Base-by-base conservation (phyloP, 2,113 vertebrate species). In the Chiloscyllium plagiosum region DNA sequence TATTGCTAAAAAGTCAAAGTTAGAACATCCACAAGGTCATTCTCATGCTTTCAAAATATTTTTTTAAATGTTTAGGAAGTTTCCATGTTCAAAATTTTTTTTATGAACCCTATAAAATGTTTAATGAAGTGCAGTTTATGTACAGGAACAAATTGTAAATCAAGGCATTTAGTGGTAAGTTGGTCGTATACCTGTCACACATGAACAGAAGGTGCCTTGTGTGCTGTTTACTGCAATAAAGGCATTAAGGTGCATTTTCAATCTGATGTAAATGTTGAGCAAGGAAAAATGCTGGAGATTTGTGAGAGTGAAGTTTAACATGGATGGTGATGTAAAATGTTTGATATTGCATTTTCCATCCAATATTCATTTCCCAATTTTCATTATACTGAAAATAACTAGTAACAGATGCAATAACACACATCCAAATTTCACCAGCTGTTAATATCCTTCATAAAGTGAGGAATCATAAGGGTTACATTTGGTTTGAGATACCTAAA, bases 161-260 rank as follows among this genome's bases (percentile, higher is more conserved):
- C 68, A 95, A 95, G 37, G 12, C 94, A 70, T 94, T 94, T 47
- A 47, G 37, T 69, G 66, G 42, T 94, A 70, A 94, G 42, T 24
- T 65, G 7, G 20, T 70, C 24, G 24, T 52, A 72, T 17, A 95
- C 68, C 92, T 70, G 66, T 37, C 92, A 47, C n/a, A 94, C 19
- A 69, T 6, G 8, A 69, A 94, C 37, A 69, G 13, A 90, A 94
- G 20, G n/a, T 70, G 37, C 17, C 37, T 69, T 94, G 66, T 22
- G 7, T 4, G 47, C 20, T 94, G n/a, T 19, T 37, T 47, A 20
- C 24, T 22, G 65, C 33, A 68, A 94, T 94, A 94, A 94, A 68
- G 65, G 33, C 4, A 8, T 66, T 90, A 15, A 26, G 12, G 24
- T 42, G 72, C 37, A 47, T 72, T 72, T 52, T 42, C 47, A 69